Percentiles rank a stretch among this genome's conserved stretches.
These are phyloP conservation scores for Tetramorium bicarinatum DNA, from an alignment of 2,888 invertebrate genomes.

Conservation along the genomic window DNA sequence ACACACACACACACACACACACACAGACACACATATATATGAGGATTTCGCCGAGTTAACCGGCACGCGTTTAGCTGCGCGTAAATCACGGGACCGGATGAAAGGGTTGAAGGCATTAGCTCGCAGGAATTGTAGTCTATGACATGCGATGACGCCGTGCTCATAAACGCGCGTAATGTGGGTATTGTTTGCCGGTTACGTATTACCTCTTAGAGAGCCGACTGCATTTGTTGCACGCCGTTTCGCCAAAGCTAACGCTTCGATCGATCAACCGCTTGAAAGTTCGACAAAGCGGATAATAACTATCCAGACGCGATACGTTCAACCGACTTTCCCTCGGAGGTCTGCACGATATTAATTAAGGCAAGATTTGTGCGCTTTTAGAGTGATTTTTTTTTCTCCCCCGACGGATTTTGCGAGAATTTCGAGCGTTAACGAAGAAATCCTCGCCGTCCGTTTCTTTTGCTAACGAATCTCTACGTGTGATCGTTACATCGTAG, in stretches of 20 bases:
- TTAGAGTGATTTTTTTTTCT: background rate
- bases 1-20: too few species aligned
- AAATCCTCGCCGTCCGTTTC: background rate
- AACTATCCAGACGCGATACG: background rate
- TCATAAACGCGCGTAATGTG: constrained; percentile 41
- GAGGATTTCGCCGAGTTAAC: constrained; percentile 23
- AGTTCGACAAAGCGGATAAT: background rate
- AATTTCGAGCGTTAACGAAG: background rate
- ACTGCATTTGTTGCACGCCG: constrained; percentile 1
- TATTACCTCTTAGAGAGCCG: constrained; percentile 7
- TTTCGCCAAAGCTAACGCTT: background rate
- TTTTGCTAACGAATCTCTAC: background rate
- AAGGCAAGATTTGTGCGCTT: background rate
- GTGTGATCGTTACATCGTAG: background rate
- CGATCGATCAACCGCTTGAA: constrained; percentile 22
- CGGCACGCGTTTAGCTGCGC: constrained; percentile 11
- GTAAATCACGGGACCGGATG: constrained; percentile 40
- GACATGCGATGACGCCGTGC: constrained; percentile 19
- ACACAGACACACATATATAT: too few species aligned
- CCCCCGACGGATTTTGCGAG: background rate
- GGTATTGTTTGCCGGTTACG: constrained; percentile 18
- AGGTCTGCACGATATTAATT: background rate
- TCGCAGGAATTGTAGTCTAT: constrained; percentile 35
- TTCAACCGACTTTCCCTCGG: too few species aligned
- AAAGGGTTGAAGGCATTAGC: constrained; percentile 44